Conservation (phyloP, 92 coral and sea anemone species). For the Zoanthus sansibaricus region DNA sequence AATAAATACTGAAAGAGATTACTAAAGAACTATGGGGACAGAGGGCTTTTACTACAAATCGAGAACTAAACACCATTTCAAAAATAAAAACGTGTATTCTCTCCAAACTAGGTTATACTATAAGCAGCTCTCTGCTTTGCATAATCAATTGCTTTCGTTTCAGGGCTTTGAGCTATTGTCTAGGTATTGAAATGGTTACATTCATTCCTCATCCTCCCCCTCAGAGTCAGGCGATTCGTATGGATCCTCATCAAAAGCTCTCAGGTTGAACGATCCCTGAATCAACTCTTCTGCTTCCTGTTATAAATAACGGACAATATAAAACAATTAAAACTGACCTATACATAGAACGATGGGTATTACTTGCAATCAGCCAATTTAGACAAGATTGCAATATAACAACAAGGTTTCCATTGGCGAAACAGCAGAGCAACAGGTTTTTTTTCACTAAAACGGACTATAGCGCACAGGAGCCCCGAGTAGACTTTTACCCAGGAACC, state of each 20-base stretch:
- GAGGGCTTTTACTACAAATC: neutral
- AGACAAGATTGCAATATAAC: too few relatives aligned
- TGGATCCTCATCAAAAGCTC: constrained; percentile 84
- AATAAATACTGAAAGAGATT: constrained; percentile 18
- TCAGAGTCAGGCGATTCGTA: constrained; percentile 91
- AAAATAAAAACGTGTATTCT: neutral
- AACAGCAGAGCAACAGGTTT: too few relatives aligned
- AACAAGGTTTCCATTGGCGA: too few relatives aligned
- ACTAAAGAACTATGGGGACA: neutral
- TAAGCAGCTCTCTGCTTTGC: constrained; percentile 26
- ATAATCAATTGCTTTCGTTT: neutral
- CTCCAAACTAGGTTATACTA: neutral
- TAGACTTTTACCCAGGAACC: too few relatives aligned
- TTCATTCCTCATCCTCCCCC: constrained; percentile 66
- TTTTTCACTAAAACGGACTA: too few relatives aligned
- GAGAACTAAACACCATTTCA: neutral
- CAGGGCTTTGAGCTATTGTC: neutral
- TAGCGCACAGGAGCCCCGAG: too few relatives aligned
- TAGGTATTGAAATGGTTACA: neutral
- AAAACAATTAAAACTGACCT: neutral
- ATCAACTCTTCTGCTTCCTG: constrained; percentile 94
- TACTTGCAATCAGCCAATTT: neutral
- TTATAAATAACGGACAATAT: neutral
- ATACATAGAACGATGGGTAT: neutral
- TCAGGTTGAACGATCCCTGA: constrained; percentile 87